Evolutionary conservation across 2,888 invertebrate genomes (phyloP), one percentile per base, ranked within the genome.

Genomic region (Zelleria hepariella): DNA sequence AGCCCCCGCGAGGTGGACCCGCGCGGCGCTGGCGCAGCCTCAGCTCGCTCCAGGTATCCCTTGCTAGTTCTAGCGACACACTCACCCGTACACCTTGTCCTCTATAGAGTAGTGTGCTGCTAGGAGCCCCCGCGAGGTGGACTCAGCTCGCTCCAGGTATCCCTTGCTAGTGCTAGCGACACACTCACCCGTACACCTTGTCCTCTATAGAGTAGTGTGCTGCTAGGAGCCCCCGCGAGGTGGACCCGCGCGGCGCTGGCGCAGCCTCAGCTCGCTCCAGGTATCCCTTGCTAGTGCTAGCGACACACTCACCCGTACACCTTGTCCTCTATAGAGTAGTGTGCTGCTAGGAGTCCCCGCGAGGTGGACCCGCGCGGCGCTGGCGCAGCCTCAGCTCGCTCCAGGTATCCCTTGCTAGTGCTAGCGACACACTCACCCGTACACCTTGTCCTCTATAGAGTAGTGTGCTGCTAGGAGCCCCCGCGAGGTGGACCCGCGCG

Each of bases 221-320:
- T 15, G 70, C 67, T 54, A 74, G 70, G 66, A 68, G 62, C 67
- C 73, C 68, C 93, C 62, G 62, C 61, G 62, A 54, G 58, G 63
- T 58, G 32, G 10, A n/a, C 57, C 64, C 93, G 93, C 67, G 67
- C 51, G 77, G 74, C 64, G 75, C 74, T 92, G 94, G 84, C 76
- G 94, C 94, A 60, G 91, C 90, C 58, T 93, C 92, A 67, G 95
- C 95, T 66, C 94, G 94, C 79, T 97, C 96, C 61, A 98, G 90
- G 82, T 97, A 98, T 8, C 96, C 98, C 90, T 99, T 99, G 73
- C 96, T 96, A n/a, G n/a, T n/a, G n/a, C n/a, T n/a, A n/a, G n/a
- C n/a, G n/a, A n/a, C n/a, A n/a, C n/a, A n/a, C n/a, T n/a, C n/a
- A n/a, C n/a, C n/a, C n/a, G n/a, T n/a, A 7, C 26, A 26, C 26